Percentiles rank a stretch among this genome's conserved stretches.
Conservation (phyloP, 2,797 vertebrate genomes). For the Microchirus variegatus region DNA sequence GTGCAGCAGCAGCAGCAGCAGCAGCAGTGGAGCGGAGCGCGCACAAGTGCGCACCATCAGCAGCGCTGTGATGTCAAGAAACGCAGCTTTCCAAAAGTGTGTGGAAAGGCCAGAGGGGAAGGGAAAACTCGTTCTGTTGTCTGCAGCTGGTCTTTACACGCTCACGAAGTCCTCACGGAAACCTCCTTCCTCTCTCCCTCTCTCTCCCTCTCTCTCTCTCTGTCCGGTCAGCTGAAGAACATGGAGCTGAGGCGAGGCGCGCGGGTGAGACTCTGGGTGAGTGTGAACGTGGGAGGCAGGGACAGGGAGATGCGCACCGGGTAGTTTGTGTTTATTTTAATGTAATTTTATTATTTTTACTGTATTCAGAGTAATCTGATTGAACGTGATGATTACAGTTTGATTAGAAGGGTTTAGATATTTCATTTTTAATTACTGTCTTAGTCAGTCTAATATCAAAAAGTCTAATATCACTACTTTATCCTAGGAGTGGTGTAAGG, state of each 20-base stretch:
- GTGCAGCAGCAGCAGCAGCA: slow-evolving; percentile 30
- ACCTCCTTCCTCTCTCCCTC: not conserved
- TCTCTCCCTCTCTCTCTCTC: too few species aligned
- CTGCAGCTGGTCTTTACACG: slow-evolving; percentile 16
- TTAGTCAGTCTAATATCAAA: too few species aligned
- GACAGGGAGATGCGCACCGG: slow-evolving; percentile 5
- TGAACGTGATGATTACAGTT: too few species aligned
- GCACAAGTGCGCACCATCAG: slow-evolving; percentile 42
- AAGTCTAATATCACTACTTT: too few species aligned
- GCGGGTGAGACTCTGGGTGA: slow-evolving; percentile 18
- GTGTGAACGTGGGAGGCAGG: slow-evolving; percentile 7
- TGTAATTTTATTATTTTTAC: not conserved
- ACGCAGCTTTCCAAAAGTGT: slow-evolving; percentile 21
- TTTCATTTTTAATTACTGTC: too few species aligned
- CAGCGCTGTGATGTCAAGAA: slow-evolving; percentile 30
- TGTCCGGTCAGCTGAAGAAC: slow-evolving; percentile 8
- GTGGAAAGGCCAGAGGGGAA: not conserved
- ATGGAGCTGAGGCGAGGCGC: not conserved
- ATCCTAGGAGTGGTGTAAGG: too few species aligned
- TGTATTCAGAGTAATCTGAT: not conserved
- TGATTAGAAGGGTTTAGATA: too few species aligned
- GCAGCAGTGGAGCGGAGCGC: slow-evolving; percentile 27
- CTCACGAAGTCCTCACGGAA: slow-evolving; percentile 1
- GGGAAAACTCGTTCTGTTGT: not conserved
- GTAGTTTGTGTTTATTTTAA: not conserved